A percentile compares a stretch with the other conserved stretches of the same genome.
These are phyloP conservation scores for Nomada flava DNA, from an alignment of 2,888 invertebrate species.

Conservation along the genomic window DNA sequence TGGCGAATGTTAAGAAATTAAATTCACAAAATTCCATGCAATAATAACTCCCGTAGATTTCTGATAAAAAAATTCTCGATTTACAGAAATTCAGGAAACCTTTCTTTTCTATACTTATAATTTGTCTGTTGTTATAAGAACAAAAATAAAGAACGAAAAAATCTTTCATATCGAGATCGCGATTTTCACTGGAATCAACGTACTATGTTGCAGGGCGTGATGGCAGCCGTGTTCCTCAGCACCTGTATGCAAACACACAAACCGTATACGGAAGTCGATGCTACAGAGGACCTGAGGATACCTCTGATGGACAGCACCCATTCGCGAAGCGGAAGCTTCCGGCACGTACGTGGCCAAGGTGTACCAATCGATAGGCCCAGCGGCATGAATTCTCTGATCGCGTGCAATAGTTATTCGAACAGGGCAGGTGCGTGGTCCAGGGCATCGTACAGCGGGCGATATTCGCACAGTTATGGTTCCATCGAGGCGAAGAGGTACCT, in stretches of 20 bases:
- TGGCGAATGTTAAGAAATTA: too few species aligned
- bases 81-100: too few species aligned
- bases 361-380: slow-evolving; percentile 89
- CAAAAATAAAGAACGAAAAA: too few species aligned
- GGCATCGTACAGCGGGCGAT: slow-evolving; percentile 85
- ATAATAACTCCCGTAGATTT: too few species aligned
- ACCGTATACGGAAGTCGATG: slow-evolving; percentile 82
- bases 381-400: slow-evolving; percentile 91
- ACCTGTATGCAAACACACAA: slow-evolving; percentile 79
- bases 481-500: slow-evolving; percentile 81
- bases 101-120: too few species aligned
- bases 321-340: slow-evolving; percentile 71
- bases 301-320: slow-evolving; percentile 78
- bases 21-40: too few species aligned
- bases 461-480: slow-evolving; percentile 86
- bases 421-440: slow-evolving; percentile 86
- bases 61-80: too few species aligned
- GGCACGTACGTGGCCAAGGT: slow-evolving; percentile 79
- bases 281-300: slow-evolving; percentile 75
- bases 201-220: slow-evolving; percentile 78
- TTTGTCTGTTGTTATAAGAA: too few species aligned
- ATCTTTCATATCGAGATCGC: neutral
- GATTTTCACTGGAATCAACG: neutral
- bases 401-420: slow-evolving; percentile 91
- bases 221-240: slow-evolving; percentile 81